phyloP scores from a whole-genome alignment of 2,797 vertebrate species.

The Picus viridis region DNA sequence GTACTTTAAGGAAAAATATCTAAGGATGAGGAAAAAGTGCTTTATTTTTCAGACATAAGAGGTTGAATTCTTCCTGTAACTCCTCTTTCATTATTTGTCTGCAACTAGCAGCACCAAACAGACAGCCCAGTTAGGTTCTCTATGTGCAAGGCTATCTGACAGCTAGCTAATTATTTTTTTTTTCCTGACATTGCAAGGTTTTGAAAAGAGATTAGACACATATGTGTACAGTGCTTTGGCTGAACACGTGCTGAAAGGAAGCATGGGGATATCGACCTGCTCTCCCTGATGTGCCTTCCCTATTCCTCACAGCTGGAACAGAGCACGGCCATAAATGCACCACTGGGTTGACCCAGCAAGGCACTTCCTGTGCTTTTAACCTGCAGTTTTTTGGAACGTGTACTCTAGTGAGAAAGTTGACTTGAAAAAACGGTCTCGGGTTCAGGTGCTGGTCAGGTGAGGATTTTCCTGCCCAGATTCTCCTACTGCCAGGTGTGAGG shows the following conservation, averaged over 20 bases:
- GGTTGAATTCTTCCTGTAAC: neutral
- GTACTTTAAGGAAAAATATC: neutral
- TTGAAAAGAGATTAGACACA: neutral
- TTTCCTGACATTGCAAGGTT: neutral
- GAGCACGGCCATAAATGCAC: neutral
- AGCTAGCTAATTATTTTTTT: neutral
- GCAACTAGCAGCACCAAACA: neutral
- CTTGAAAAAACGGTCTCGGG: neutral
- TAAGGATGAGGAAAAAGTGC: neutral
- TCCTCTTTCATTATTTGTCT: neutral
- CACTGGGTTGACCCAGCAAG: neutral
- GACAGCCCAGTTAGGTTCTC: neutral
- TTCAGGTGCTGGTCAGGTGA: neutral
- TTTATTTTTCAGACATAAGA: neutral
- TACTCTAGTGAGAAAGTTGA: neutral
- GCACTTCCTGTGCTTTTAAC: neutral
- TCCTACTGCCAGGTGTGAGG: neutral
- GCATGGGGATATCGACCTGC: neutral
- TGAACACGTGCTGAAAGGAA: neutral
- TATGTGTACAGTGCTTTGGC: neutral
- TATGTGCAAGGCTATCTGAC: neutral
- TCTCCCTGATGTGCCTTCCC: neutral
- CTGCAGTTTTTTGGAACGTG: neutral
- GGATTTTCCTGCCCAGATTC: neutral
- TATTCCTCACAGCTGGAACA: neutral